Base-by-base conservation (phyloP, 2,888 invertebrate genomes). In the Trichacis sp. region DNA sequence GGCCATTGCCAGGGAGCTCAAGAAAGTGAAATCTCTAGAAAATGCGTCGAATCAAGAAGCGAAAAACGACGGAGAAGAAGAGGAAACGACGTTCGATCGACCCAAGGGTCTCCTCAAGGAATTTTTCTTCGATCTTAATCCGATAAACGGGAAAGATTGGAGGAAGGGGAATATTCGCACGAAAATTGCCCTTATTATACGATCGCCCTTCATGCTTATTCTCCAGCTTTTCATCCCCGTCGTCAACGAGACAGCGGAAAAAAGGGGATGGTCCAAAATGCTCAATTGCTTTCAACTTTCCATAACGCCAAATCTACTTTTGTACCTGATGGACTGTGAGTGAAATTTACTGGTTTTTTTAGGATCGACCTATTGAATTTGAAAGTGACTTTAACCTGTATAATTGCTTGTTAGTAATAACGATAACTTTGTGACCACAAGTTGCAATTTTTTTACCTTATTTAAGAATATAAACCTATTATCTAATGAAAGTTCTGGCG, bases 241-340 rank as follows among this genome's bases (percentile, higher is more conserved):
- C 6, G 88, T 89, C 12, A 87, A 88, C 69, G 81, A 85, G 61
- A 82, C 83, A 8, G 82, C 85, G 1, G 82, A 81, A 56, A 85
- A 84, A 59, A 79, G 85, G 60, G 88, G 88, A 50, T 90, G 90
- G 90, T 88, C 88, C 59, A 86, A 88, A 72, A 79, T 87, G 42
- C 80, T 90, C 12, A 87, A 88, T 69, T 83, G 86, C 36, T 64
- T 88, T 2, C 89, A 90, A 70, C 80, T 87, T 48, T 75, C 87
- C 29, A 72, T 86, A 9, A 84, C 87, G 14, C 88, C 88, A 15
- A 62, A 84, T 12, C 76, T 85, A 24, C 70, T 79, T n/a, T 67
- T 85, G 24, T 80, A 85, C 64, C 76, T 86, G 38, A 82, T 83
- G 33, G 66, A 76, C 38, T 70, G 83, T 82, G 68, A 70, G 72